Base-by-base conservation (phyloP, 2,113 vertebrate species). In the Ammodytes marinus region DNA sequence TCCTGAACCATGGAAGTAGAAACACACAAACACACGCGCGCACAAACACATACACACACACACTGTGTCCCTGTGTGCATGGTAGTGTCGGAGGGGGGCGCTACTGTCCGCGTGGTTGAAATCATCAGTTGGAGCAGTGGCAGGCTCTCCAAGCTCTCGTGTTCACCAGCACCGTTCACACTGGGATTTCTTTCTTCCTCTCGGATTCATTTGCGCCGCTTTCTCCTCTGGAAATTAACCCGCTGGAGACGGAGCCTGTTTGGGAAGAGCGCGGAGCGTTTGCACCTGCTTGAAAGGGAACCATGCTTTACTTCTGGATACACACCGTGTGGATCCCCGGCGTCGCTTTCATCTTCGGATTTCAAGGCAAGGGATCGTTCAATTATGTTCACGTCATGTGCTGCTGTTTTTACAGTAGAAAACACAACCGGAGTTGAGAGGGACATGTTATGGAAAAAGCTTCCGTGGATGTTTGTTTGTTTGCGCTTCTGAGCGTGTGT, bases 361-460 rank as follows among this genome's bases (percentile, higher is more conserved):
- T 92, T 86, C 91, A 92, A 92, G 92, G 92, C 86, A 91, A 93
- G 89, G 72, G 82, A 1, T 49, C 10, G 39, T 82, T 85, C 87
- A 5, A 54, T 86, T 84, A 5, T 70, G 60, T 68, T 46, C 9
- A 84, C 69, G 17, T 82, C 37, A 69, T 74, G 50, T 72, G 53
- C 37, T 52, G 74, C 40, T 52, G 14, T 77, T 83, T 86, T 27
- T 0, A 46, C 45, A 46, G 42, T 55, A 46, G 79, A 58, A 86
- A 84, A 81, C 35, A 58, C 27, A 27, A 27, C 17, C 4, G 71
- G 43, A 60, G 67, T 52, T 83, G 50, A 72, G 63, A 43, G 69
- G 67, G 37, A 47, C 67, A 58, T 57, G 27, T 27, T 1, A 27
- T 27, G 27, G 27, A 27, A 3, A 59, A 77, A 82, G 8, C 80